Base-by-base conservation (phyloP, 2,888 invertebrate genomes). In the Acronicta alni region DNA sequence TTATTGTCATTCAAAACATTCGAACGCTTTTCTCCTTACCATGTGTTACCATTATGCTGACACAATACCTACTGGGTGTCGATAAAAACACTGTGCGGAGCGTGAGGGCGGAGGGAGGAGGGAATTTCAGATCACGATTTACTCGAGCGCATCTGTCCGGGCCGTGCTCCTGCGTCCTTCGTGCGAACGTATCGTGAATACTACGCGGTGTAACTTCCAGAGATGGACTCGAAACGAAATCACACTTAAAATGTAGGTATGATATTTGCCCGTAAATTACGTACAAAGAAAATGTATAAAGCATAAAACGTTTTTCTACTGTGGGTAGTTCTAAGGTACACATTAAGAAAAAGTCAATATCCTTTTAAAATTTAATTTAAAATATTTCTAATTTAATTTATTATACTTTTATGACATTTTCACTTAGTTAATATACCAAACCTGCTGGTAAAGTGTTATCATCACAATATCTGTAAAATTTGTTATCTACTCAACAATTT, bases 81-180 rank as follows among this genome's bases (percentile, higher is more conserved):
- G 76, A 73, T 81, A 75, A 75, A 76, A 74, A 72, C 73, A 69
- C 69, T 72, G 64, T 58, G 60, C 56, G 61, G 70, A 69, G 58
- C 56, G 67, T 52, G 46, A 58, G 62, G 55, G 67, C 57, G 57
- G 63, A 62, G 61, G 58, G 67, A 65, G 70, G 69, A 67, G 65
- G 70, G 69, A 67, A 79, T 84, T 84, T 84, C 80, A 80, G 79
- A 85, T 89, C 90, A 87, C 89, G 88, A 87, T 89, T 86, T 82
- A 87, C 86, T 87, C 84, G 83, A 84, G 87, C 89, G 88, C 90
- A 89, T 91, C 91, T 92, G 89, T 84, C 87, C 86, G 82, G 83
- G 82, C 82, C 86, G 83, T 84, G 84, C 81, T 83, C 80, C 77
- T 72, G 79, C 89, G 90, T 87, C 91, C 92, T 91, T 92, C 89